A percentile compares a stretch with the other conserved stretches of the same genome.
These are phyloP conservation scores for Dendroctonus valens DNA, from an alignment of 1,140 invertebrate species.

Conservation along the genomic window DNA sequence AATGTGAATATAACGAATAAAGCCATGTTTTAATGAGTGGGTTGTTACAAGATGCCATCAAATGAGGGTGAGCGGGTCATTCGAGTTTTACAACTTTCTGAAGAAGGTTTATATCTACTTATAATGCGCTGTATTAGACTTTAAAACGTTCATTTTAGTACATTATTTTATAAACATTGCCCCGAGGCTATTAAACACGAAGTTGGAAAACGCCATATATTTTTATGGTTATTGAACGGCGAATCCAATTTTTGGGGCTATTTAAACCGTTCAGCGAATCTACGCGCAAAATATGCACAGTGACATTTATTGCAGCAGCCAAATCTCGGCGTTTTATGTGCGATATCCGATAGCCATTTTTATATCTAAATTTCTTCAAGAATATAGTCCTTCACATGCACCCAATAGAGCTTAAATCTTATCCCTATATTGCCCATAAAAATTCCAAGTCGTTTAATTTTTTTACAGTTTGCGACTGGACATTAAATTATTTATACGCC, in stretches of 20 bases:
- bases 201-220: constrained; percentile 49
- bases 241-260: constrained; percentile 52
- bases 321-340: constrained; percentile 46
- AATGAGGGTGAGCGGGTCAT: constrained; percentile 30
- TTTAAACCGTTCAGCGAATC: constrained; percentile 44
- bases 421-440: constrained; percentile 16
- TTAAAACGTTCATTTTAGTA: constrained; percentile 49
- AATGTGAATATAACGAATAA: constrained; percentile 24
- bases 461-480: neutral
- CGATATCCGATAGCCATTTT: constrained; percentile 44
- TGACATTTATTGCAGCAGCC: constrained; percentile 45
- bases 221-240: constrained; percentile 51
- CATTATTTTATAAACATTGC: constrained; percentile 52
- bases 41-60: constrained; percentile 29
- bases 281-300: constrained; percentile 44
- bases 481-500: constrained; percentile 15
- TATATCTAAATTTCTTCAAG: constrained; percentile 40
- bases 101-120: constrained; percentile 47
- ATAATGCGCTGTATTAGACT: constrained; percentile 47
- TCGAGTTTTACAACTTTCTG: constrained; percentile 46
- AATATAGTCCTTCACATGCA: constrained; percentile 9
- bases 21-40: constrained; percentile 29
- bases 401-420: constrained; percentile 6
- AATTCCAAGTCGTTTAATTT: constrained; percentile 6
- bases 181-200: constrained; percentile 48